Evolutionary conservation across 2,888 invertebrate species (phyloP).

Genomic region (Drosophila eohydei): DNA sequence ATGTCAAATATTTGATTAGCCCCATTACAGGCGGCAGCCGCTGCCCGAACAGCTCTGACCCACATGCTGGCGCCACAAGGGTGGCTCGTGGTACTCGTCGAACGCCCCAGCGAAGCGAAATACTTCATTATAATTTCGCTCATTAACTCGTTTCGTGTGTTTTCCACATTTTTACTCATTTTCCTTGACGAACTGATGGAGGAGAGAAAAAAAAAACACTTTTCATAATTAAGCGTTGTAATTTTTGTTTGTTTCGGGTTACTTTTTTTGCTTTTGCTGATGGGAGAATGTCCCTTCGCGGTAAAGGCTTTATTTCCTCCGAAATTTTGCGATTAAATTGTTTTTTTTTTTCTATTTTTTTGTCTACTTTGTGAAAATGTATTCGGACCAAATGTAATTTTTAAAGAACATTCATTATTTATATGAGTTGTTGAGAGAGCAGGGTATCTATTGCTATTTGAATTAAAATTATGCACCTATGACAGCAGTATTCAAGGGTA

Average conservation of each 20-base stretch:
- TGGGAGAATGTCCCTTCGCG: conserved; percentile 11
- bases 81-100: conserved; percentile 43
- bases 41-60: conserved; percentile 52
- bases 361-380: conserved; percentile 9
- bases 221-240: conserved; percentile 79
- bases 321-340: conserved; percentile 42
- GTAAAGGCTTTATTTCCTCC: conserved; percentile 35
- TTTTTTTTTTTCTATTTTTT: conserved; percentile 1
- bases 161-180: conserved; percentile 54
- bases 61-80: conserved; percentile 57
- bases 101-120: conserved; percentile 27
- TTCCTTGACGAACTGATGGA: conserved; percentile 25
- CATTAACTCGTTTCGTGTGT: conserved; percentile 72
- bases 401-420: neutral
- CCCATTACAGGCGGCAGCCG: conserved; percentile 63
- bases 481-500: conserved; percentile 23
- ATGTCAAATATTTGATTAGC: conserved; percentile 82
- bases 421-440: too few relatives aligned
- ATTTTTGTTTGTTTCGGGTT: conserved; percentile 71
- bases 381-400: neutral
- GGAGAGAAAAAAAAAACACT: conserved; percentile 60
- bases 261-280: conserved; percentile 17
- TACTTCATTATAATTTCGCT: conserved; percentile 77
- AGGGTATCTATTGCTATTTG: too few relatives aligned
- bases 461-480: too few relatives aligned